phyloP scores from a whole-genome alignment of 2,113 vertebrate species.

The Thamnophis sirtalis region DNA sequence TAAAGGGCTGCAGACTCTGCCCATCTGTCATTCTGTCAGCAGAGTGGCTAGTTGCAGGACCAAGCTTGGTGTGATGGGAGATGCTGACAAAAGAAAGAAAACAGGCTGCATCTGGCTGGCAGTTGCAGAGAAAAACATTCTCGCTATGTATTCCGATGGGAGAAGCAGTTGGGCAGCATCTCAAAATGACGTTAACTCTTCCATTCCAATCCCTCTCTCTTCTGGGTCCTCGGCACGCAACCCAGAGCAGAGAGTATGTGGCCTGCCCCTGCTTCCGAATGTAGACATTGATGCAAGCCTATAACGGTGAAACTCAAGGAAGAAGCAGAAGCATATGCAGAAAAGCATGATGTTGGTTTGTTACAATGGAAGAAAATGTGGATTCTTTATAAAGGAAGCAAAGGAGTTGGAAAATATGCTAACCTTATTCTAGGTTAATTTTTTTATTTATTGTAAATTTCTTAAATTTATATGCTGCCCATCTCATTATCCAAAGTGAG shows the following conservation, averaged over 20 bases:
- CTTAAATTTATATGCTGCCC: not conserved
- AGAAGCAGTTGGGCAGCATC: not conserved
- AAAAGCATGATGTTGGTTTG: not conserved
- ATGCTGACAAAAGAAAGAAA: not conserved
- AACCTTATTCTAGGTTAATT: not conserved
- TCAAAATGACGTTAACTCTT: not conserved
- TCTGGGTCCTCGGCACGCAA: not conserved
- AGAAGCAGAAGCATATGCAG: not conserved
- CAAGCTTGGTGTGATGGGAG: not conserved
- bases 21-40: not conserved
- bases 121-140: not conserved
- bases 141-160: not conserved
- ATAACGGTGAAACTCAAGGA: not conserved
- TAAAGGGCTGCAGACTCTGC: not conserved
- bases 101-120: not conserved
- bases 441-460: not conserved
- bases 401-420: not conserved
- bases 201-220: not conserved
- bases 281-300: not conserved
- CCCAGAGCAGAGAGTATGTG: not conserved
- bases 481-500: not conserved
- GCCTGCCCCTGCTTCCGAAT: not conserved
- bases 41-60: not conserved
- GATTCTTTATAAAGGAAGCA: not conserved
- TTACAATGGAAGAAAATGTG: not conserved